phyloP scores from a whole-genome alignment of 2,888 invertebrate genomes.

The Caradrina clavipalpis region DNA sequence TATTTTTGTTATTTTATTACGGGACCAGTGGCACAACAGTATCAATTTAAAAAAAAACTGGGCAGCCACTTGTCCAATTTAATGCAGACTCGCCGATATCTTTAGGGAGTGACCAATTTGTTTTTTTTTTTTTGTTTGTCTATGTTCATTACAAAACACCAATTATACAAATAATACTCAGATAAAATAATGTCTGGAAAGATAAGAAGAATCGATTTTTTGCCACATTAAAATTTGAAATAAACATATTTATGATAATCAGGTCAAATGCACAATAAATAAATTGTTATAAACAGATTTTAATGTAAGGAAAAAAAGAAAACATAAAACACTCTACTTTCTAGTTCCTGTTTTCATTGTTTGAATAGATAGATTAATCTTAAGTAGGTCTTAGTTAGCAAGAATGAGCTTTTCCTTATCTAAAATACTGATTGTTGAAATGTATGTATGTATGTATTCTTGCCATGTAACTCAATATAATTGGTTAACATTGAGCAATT shows the following conservation, averaged over 20 bases:
- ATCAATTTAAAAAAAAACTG: not conserved
- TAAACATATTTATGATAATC: conserved; percentile 9
- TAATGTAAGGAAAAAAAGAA: not conserved
- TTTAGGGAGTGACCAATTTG: not conserved
- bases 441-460: not conserved
- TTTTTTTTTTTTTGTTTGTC: not conserved
- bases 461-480: conserved; percentile 23
- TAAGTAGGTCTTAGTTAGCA: not conserved
- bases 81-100: not conserved
- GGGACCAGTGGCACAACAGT: too few species aligned
- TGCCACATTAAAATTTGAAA: not conserved
- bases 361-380: not conserved
- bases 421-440: conserved; percentile 4
- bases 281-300: not conserved
- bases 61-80: not conserved
- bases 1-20: not conserved
- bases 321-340: not conserved
- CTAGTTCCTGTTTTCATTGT: not conserved
- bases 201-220: conserved; percentile 10
- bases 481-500: conserved; percentile 38
- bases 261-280: conserved; percentile 7
- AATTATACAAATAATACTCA: not conserved
- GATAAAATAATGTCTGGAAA: conserved; percentile 3
- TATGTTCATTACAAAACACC: not conserved
- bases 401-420: conserved; percentile 8